phyloP scores from a whole-genome alignment of 2,797 vertebrate genomes.

The Pseudomugil gertrudae region DNA sequence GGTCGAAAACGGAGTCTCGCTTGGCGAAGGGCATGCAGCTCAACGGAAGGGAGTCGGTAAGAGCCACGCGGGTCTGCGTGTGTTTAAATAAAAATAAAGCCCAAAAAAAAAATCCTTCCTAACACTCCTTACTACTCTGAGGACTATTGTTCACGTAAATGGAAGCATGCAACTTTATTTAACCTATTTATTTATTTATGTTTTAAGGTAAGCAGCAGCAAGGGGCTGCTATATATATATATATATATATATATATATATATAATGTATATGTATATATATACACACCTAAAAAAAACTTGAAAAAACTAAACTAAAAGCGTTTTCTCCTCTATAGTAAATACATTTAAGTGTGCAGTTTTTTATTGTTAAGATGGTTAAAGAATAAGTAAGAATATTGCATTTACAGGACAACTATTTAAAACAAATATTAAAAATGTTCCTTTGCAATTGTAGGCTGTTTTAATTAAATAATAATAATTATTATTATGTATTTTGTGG shows the following conservation, averaged over 20 bases:
- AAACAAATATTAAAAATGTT: background rate
- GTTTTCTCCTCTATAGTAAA: too few species aligned
- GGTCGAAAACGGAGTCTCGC: constrained; percentile 94
- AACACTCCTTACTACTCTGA: background rate
- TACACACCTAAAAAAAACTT: too few species aligned
- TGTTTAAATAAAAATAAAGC: background rate
- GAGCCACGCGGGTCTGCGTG: constrained; percentile 7
- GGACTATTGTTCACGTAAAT: background rate
- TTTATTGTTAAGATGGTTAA: too few species aligned
- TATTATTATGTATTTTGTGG: background rate
- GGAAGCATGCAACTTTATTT: background rate
- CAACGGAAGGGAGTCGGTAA: constrained; percentile 98
- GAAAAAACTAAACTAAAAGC: too few species aligned
- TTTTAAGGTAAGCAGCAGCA: background rate
- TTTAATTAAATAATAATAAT: background rate
- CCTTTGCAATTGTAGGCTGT: background rate
- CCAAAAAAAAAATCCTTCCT: background rate
- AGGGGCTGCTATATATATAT: background rate
- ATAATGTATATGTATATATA: too few species aligned
- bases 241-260: too few species aligned
- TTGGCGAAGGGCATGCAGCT: constrained; percentile 94
- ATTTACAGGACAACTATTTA: background rate
- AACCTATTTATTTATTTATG: background rate
- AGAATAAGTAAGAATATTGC: background rate
- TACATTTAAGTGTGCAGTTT: background rate